Base-by-base conservation (phyloP, 2,797 vertebrate species). In the Silurus aristotelis region DNA sequence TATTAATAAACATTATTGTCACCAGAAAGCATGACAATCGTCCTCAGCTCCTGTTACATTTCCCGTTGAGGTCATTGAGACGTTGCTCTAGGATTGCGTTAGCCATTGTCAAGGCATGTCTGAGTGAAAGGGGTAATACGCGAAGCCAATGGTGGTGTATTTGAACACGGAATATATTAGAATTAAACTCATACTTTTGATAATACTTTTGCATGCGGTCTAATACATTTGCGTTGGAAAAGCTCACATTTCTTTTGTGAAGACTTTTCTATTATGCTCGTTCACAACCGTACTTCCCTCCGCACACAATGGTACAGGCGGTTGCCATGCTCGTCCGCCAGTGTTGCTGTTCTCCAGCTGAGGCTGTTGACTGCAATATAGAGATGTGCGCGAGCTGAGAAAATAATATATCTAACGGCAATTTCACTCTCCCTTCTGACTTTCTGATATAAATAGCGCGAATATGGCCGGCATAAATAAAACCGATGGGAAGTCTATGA, bases 381-480 rank as follows among this genome's bases (percentile, higher is more conserved):
- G 92, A 89, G 90, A 90, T 90, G 89, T 68, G 72, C 85, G 83
- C 85, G 89, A 48, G 83, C 78, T 46, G 10, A 87, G 22, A 20
- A 46, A 2, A 55, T 15, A 6, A 20, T 27, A 78, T 22, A 83
- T 84, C 79, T 80, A 81, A 48, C 20, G 58, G 68, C 31, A 13
- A 25, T 72, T 43, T n/a, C 13, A 43, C 0, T 60, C 14, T 46
- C 13, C 43, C 2, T 46, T 1, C 31, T 79, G 73, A 84, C 82
- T 84, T 87, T 85, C 70, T 81, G 84, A 87, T 70, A 66, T 31
- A 70, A 56, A 43, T 84, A 43, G 25, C n/a, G 27, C 52, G 2
- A 31, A 67, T 31, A 95, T 95, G 95, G 91, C 94, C 27, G 90
- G 91, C 48, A 83, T 95, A 60, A 88, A 93, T 83, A 93, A 89